A percentile compares a stretch with the other conserved stretches of the same genome.
phyloP scores from a whole-genome alignment of 2,888 invertebrate genomes.

The Julus scandinavius region DNA sequence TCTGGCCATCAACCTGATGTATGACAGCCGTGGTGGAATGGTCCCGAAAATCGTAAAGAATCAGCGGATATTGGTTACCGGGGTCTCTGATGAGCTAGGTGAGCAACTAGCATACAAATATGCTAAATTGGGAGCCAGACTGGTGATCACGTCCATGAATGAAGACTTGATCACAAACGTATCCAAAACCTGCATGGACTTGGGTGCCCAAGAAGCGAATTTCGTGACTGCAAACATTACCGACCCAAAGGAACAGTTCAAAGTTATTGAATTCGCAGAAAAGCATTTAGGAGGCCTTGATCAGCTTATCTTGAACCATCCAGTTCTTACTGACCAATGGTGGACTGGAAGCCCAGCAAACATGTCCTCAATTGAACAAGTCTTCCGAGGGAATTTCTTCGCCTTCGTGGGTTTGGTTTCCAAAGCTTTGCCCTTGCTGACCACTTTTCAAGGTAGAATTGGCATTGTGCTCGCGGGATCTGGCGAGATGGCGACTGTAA shows the following conservation, averaged over 20 bases:
- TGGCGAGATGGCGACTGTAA: too few species aligned
- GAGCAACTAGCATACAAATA: slow-evolving; percentile 53
- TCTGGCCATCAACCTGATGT: neutral
- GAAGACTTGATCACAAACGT: neutral
- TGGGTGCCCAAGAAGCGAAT: neutral
- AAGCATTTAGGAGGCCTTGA: slow-evolving; percentile 45
- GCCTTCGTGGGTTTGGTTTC: slow-evolving; percentile 63
- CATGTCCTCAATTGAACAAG: neutral
- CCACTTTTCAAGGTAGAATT: too few species aligned
- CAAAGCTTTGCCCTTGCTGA: too few species aligned
- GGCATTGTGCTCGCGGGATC: too few species aligned
- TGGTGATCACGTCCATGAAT: neutral
- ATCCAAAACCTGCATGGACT: neutral
- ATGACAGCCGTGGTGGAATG: neutral
- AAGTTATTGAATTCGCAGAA: neutral
- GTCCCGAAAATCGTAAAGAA: slow-evolving; percentile 7
- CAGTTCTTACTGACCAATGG: neutral
- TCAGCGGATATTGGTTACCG: slow-evolving; percentile 48
- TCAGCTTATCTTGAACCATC: neutral
- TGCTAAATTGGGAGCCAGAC: slow-evolving; percentile 42
- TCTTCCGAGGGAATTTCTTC: slow-evolving; percentile 63
- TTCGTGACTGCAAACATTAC: neutral
- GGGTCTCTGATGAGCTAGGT: slow-evolving; percentile 47
- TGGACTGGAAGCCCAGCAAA: neutral
- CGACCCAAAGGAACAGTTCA: neutral